Evolutionary conservation across 1,140 invertebrate species (phyloP), one percentile per base, ranked within the genome.

Genomic region (Cydia amplana): DNA sequence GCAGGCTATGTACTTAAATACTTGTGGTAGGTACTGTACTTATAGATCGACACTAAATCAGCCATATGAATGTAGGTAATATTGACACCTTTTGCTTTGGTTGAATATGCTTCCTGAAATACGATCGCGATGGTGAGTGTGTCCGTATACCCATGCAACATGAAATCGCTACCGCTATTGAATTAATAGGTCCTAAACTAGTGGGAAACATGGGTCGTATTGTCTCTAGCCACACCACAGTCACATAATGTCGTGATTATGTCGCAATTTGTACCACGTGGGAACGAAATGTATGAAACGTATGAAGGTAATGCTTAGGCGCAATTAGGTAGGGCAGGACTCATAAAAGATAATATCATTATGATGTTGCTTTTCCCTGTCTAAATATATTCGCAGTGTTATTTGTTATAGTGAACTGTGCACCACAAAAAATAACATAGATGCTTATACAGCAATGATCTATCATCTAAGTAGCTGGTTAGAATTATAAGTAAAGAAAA

Each of bases 211-310:
- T 40, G 28, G 65, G 16, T 20, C 55, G 55, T 36, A 70, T 70
- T 70, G 65, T 70, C 28, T 36, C n/a, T 40, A 70, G 65, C 32
- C 65, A 36, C 64, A 65, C 64, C 25, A n/a, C 16, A 70, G 32
- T 60, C 55, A 60, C 65, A 36, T 67, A 67, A 67, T 36, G 65
- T 70, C 65, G 65, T 43, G 65, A 70, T 70, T 70, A 70, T 40
- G 64, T 28, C 64, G 65, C 65, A 36, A 70, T 70, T 40, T 67
- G 64, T 67, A 36, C 55, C 65, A 70, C 65, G 65, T 70, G 65
- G 65, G 65, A 70, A 70, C 65, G 20, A 60, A 60, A 60, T 60
- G 55, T 60, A 60, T 60, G 20, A 60, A 60, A 60, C 55, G 55
- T 23, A 60, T 60, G 55, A 0, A 40, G 65, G 36, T 36, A 70